These are phyloP conservation scores for Heliconius congener DNA, from an alignment of 1,140 invertebrate species.

Conservation along the genomic window DNA sequence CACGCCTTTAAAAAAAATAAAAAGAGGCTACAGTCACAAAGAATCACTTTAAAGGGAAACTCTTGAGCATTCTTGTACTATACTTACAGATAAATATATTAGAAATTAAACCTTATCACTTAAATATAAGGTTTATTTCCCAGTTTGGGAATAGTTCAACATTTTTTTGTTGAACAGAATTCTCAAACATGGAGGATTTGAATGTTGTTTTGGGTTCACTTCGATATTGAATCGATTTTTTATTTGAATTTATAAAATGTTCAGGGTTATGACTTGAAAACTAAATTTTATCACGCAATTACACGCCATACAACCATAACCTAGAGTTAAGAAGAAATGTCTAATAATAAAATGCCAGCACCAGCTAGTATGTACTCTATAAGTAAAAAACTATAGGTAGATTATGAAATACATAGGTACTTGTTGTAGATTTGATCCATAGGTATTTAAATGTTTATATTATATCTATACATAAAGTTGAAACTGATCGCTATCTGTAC, in stretches of 20 bases:
- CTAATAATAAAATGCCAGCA: too few species aligned
- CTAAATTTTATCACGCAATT: neutral
- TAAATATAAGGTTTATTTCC: neutral
- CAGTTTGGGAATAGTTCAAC: neutral
- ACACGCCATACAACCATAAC: too few species aligned
- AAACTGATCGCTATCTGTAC: too few species aligned
- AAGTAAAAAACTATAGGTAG: too few species aligned
- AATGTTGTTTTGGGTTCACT: slow-evolving; percentile 7
- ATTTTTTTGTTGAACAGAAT: neutral
- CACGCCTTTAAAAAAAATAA: neutral
- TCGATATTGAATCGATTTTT: neutral
- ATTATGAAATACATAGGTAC: too few species aligned
- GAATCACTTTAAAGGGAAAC: slow-evolving; percentile 8
- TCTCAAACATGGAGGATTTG: neutral
- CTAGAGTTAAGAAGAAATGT: too few species aligned
- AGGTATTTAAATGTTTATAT: too few species aligned
- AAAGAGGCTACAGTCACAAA: neutral
- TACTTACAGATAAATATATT: neutral
- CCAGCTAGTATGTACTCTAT: too few species aligned
- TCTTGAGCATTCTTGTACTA: neutral
- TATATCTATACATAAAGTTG: too few species aligned
- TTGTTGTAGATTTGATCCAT: too few species aligned
- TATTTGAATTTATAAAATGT: neutral
- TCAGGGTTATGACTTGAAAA: neutral
- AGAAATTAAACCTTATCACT: neutral